Evolutionary conservation across 2,113 vertebrate genomes (phyloP).

Genomic region (Ammodytes marinus): DNA sequence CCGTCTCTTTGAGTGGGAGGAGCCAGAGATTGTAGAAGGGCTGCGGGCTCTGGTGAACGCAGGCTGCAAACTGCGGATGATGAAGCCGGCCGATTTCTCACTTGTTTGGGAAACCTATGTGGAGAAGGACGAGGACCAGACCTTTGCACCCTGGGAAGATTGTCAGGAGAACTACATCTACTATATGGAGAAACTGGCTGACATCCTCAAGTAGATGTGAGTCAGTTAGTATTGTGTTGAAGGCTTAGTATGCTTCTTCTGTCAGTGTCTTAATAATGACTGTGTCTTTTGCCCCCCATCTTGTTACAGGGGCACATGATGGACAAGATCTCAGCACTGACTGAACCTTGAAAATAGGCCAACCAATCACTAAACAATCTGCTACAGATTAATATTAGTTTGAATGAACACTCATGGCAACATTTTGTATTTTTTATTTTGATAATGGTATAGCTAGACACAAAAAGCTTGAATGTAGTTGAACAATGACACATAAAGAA

Average conservation of each 20-base stretch:
- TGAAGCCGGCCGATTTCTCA: slow-evolving; percentile 94
- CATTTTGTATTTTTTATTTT: slow-evolving; percentile 69
- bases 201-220: slow-evolving; percentile 87
- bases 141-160: slow-evolving; percentile 94
- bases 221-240: slow-evolving; percentile 1
- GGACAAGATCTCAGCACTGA: slow-evolving; percentile 14
- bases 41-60: slow-evolving; percentile 82
- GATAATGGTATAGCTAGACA: slow-evolving; percentile 28
- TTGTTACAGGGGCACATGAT: slow-evolving; percentile 34
- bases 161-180: slow-evolving; percentile 94
- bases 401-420: slow-evolving; percentile 35
- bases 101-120: slow-evolving; percentile 95
- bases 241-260: neutral
- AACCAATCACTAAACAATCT: neutral
- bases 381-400: slow-evolving; percentile 27
- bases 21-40: slow-evolving; percentile 90
- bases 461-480: slow-evolving; percentile 15
- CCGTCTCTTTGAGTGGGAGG: slow-evolving; percentile 94
- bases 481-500: too few species aligned
- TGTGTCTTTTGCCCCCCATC: neutral
- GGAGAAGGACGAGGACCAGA: slow-evolving; percentile 90
- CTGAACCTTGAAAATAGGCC: slow-evolving; percentile 20
- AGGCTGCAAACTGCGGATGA: slow-evolving; percentile 93
- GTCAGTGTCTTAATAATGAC: slow-evolving; percentile 11
- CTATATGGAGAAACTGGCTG: slow-evolving; percentile 91